Conservation (phyloP, 2,888 invertebrate genomes). For the Mimas tiliae region DNA sequence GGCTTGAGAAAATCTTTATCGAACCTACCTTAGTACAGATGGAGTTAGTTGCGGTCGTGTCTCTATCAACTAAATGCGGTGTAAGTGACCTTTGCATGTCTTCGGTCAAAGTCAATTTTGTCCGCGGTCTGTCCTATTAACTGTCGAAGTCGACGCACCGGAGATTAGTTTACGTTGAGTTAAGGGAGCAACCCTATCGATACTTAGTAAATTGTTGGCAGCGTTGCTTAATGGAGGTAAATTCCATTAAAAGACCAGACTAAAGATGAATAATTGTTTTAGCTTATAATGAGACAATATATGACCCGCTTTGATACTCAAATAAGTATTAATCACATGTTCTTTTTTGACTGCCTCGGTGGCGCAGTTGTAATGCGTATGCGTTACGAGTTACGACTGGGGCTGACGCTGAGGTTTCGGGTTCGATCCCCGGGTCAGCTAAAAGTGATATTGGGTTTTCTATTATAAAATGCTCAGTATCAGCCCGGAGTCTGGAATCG, state of each 20-base stretch:
- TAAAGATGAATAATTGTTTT: neutral
- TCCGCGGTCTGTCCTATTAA: slow-evolving; percentile 3
- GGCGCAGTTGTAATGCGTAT: no score
- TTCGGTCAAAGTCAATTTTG: slow-evolving; percentile 15
- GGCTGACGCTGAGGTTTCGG: no score
- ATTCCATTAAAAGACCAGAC: neutral
- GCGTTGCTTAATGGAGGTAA: neutral
- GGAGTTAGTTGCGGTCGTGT: neutral
- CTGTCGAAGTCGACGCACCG: neutral
- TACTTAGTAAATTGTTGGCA: no score
- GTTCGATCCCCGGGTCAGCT: no score
- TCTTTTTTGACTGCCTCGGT: no score
- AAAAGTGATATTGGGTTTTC: no score
- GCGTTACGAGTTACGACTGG: no score
- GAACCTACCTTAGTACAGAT: neutral
- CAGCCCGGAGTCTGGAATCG: no score
- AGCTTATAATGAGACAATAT: neutral
- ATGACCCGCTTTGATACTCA: neutral
- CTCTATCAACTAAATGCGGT: slow-evolving; percentile 4
- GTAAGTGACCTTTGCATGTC: slow-evolving; percentile 11
- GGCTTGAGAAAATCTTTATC: neutral
- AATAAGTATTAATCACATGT: no score
- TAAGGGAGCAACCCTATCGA: slow-evolving; percentile 10
- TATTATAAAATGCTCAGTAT: no score
- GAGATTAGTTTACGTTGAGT: neutral